Conservation (phyloP, 2,113 vertebrate genomes). For the Mesoclemmys tuberculata region DNA sequence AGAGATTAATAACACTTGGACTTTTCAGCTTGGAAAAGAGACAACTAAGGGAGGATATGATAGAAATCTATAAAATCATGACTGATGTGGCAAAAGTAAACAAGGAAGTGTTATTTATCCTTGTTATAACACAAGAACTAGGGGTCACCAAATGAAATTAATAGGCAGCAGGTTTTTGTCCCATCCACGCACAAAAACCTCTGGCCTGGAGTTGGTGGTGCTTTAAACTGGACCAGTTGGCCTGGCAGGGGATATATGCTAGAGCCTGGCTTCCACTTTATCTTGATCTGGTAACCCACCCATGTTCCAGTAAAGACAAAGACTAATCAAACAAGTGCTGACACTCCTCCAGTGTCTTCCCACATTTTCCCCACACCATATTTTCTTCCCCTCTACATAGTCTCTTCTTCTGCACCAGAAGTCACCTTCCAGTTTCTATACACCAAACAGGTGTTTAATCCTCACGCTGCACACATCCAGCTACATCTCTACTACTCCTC, state of each 20-base stretch:
- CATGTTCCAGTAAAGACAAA: not conserved
- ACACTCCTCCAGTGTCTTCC: accelerated
- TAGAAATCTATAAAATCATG: too few relatives aligned
- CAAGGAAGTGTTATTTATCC: too few relatives aligned
- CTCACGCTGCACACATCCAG: not conserved
- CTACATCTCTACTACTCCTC: accelerated
- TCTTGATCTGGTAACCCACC: not conserved
- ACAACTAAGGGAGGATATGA: too few relatives aligned
- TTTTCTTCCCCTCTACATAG: not conserved
- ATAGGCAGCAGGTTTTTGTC: too few relatives aligned
- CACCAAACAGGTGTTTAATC: not conserved
- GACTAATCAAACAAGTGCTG: not conserved
- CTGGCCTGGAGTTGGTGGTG: not conserved
- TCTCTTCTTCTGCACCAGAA: not conserved
- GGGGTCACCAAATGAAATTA: too few relatives aligned
- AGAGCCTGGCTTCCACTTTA: not conserved
- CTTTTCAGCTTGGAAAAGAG: too few relatives aligned
- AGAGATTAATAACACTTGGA: too few relatives aligned
- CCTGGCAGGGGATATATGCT: not conserved
- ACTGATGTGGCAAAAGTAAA: too few relatives aligned
- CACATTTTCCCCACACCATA: not conserved
- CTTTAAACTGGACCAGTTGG: not conserved
- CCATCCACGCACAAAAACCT: not conserved
- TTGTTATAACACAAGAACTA: too few relatives aligned
- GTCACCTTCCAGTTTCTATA: not conserved